A percentile compares a stretch with the other conserved stretches of the same genome.
phyloP scores from a whole-genome alignment of 2,797 vertebrate species.

The Anas bernieri region DNA sequence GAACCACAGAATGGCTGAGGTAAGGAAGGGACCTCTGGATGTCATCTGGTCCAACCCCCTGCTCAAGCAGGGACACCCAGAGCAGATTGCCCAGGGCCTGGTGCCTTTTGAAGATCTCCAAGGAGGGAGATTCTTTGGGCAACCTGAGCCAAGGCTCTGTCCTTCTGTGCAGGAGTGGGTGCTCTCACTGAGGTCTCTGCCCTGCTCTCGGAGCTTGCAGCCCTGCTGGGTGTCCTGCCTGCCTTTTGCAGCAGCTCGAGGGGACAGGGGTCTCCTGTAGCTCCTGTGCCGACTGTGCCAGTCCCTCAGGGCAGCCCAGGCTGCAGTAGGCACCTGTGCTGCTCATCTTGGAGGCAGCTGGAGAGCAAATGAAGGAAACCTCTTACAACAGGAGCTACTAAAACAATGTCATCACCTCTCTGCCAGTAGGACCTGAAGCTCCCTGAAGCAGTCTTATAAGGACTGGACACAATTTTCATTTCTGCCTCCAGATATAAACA shows the following conservation, averaged over 20 bases:
- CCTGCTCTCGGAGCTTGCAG: neutral
- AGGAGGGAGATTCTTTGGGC: no score
- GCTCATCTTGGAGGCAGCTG: accelerated
- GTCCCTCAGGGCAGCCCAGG: neutral
- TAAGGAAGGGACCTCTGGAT: no score
- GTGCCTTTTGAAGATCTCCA: no score
- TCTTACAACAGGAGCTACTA: neutral
- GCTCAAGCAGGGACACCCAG: no score
- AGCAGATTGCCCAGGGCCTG: no score
- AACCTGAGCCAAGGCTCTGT: no score
- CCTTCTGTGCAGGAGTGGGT: neutral
- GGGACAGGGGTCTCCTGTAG: neutral
- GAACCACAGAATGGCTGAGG: no score
- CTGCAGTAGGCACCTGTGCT: accelerated
- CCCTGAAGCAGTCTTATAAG: neutral
- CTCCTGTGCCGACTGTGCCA: accelerated
- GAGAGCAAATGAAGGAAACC: neutral
- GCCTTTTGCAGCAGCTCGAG: neutral
- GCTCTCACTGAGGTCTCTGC: neutral
- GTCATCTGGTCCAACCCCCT: no score
- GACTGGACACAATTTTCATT: neutral
- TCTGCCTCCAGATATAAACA: neutral
- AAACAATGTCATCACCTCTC: neutral
- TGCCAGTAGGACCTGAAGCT: neutral
- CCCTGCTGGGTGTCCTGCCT: neutral